Conservation (phyloP, 2,888 invertebrate genomes). For the Leucoptera coffeella region DNA sequence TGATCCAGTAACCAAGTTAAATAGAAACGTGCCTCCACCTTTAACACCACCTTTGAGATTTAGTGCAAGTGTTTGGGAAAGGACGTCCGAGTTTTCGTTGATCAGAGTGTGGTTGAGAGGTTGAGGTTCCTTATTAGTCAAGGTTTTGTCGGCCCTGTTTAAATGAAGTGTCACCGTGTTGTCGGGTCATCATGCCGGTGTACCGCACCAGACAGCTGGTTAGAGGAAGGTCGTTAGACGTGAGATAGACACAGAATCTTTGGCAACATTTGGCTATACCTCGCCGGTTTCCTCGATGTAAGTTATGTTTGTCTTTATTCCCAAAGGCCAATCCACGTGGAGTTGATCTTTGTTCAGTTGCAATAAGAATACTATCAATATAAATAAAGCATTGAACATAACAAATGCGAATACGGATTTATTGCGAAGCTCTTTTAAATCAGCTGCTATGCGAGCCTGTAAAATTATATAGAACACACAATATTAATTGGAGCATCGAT, state of each 20-base stretch:
- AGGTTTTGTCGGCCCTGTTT: too few relatives aligned
- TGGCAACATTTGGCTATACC: slow-evolving; percentile 59
- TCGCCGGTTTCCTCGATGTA: slow-evolving; percentile 89
- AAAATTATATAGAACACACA: slow-evolving; percentile 46
- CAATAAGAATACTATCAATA: slow-evolving; percentile 96
- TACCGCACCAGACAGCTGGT: slow-evolving; percentile 47
- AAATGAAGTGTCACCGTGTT: too few relatives aligned
- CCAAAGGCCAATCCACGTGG: slow-evolving; percentile 95
- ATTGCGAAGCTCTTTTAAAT: slow-evolving; percentile 92
- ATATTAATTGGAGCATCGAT: slow-evolving; percentile 30
- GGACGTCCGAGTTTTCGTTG: too few relatives aligned
- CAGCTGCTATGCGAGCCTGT: slow-evolving; percentile 83
- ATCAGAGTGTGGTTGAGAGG: too few relatives aligned
- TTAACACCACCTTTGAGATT: slow-evolving; percentile 1
- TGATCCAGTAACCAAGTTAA: slow-evolving; percentile 33
- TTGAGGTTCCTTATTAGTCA: too few relatives aligned
- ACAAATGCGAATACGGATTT: slow-evolving; percentile 97
- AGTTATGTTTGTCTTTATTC: slow-evolving; percentile 91
- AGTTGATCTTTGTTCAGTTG: slow-evolving; percentile 98
- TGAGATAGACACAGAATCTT: slow-evolving; percentile 36
- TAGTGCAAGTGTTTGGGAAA: too few relatives aligned
- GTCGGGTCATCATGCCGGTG: slow-evolving; percentile 47
- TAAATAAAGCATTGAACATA: slow-evolving; percentile 99
- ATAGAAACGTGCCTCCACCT: slow-evolving; percentile 43
- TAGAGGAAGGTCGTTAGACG: slow-evolving; percentile 51